Evolutionary conservation across 2,888 invertebrate genomes (phyloP).

Genomic region (Calameuta idolon): DNA sequence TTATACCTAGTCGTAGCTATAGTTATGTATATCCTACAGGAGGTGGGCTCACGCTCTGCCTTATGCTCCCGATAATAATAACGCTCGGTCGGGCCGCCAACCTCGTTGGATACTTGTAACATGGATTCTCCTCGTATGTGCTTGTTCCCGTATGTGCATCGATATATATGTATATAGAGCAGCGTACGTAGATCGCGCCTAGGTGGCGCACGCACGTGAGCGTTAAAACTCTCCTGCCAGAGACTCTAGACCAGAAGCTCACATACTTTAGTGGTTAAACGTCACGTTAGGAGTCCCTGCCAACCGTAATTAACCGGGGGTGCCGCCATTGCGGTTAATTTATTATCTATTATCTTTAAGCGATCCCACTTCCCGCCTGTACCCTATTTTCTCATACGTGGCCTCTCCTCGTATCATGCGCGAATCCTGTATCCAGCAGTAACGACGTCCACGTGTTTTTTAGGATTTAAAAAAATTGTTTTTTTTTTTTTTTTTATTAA

Average conservation of each 20-base stretch:
- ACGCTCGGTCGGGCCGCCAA: background rate
- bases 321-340: background rate
- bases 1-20: too few relatives aligned
- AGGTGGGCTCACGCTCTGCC: background rate
- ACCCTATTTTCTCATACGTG: too few relatives aligned
- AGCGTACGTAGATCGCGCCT: background rate
- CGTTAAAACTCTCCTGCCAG: slow-evolving; percentile 2
- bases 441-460: too few relatives aligned
- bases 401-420: too few relatives aligned
- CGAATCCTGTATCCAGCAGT: too few relatives aligned
- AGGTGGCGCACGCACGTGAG: background rate
- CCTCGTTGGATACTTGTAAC: background rate
- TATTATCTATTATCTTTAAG: slow-evolving; percentile 2
- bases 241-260: background rate
- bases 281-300: background rate
- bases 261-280: slow-evolving; percentile 4
- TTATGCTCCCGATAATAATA: slow-evolving; percentile 6
- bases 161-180: too few relatives aligned
- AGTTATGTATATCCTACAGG: too few relatives aligned
- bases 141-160: too few relatives aligned
- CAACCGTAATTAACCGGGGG: background rate
- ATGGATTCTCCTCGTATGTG: too few relatives aligned
- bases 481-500: too few relatives aligned
- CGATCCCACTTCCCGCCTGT: background rate
- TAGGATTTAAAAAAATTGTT: too few relatives aligned